Evolutionary conservation across 2,888 invertebrate genomes (phyloP), one percentile per base, ranked within the genome.

Genomic region (Poecilus cupreus): DNA sequence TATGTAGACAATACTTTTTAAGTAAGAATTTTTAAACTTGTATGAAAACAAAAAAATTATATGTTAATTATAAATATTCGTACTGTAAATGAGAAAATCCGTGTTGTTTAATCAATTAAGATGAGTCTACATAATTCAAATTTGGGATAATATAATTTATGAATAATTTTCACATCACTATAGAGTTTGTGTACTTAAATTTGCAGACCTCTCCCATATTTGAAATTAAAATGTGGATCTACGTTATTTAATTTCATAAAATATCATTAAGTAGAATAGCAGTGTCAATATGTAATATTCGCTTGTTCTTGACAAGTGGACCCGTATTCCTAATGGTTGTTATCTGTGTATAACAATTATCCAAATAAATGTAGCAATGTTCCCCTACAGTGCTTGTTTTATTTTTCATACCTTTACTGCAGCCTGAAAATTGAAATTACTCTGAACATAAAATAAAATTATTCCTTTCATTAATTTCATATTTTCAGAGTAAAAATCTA

Each of bases 291-390:
- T 72, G 72, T 80, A 80, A 64, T 54, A 80, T 54, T 51, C 49
- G 75, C 80, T 81, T 81, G 80, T 74, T 60, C 32, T 54, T 60
- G 22, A 81, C 80, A 81, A 81, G 74, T 60, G 57, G 26, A 86
- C 86, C 87, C 87, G 87, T 88, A 88, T 88, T 88, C 88, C 85
- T 88, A 88, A 89, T 88, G 88, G 89, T 89, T 89, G 89, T 81
- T 88, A 86, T 85, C 83, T 83, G 82, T 86, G 84, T 86, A 87
- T 87, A 88, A 86, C 87, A 87, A 88, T 89, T 89, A 88, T 89
- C 60, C 89, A 88, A 89, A 89, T 89, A 89, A 89, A 89, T 89
- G 89, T 89, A 89, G 89, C 88, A 86, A 86, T 87, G 87, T 88
- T 86, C 80, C 80, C 80, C 26, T 86, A 86, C 85, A 86, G 10